phyloP scores from a whole-genome alignment of 2,797 vertebrate species.

The Nannoperca obscura region DNA sequence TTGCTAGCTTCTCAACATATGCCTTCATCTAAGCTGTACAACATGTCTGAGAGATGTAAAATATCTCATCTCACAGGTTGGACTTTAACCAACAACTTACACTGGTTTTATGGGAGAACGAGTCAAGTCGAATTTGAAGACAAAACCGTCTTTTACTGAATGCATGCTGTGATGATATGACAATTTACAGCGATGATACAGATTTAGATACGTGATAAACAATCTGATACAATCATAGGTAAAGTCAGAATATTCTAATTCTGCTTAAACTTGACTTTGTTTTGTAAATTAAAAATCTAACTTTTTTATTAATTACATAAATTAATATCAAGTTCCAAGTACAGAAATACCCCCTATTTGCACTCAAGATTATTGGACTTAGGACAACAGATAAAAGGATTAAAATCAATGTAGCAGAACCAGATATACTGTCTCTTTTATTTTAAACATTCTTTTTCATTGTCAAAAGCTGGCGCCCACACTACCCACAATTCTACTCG shows the following conservation, averaged over 20 bases:
- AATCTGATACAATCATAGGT: background rate
- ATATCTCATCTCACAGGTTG: constrained; percentile 57
- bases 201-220: background rate
- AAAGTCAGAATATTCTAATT: background rate
- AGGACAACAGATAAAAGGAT: background rate
- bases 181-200: background rate
- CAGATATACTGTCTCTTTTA: background rate
- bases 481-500: background rate
- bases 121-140: constrained; percentile 40
- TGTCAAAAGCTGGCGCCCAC: background rate
- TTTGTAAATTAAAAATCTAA: background rate
- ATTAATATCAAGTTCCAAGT: too few species aligned
- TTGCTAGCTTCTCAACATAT: constrained; percentile 41
- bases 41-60: constrained; percentile 71
- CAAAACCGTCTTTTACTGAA: constrained; percentile 17
- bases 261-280: background rate
- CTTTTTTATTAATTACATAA: too few species aligned
- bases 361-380: background rate
- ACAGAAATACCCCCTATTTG: background rate
- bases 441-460: background rate
- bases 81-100: constrained; percentile 60
- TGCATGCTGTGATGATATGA: constrained; percentile 7
- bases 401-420: background rate
- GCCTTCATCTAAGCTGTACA: constrained; percentile 67
- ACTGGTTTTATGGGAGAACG: constrained; percentile 35